Evolutionary conservation across 2,113 vertebrate species (phyloP).

Genomic region (Corythaeola cristata): DNA sequence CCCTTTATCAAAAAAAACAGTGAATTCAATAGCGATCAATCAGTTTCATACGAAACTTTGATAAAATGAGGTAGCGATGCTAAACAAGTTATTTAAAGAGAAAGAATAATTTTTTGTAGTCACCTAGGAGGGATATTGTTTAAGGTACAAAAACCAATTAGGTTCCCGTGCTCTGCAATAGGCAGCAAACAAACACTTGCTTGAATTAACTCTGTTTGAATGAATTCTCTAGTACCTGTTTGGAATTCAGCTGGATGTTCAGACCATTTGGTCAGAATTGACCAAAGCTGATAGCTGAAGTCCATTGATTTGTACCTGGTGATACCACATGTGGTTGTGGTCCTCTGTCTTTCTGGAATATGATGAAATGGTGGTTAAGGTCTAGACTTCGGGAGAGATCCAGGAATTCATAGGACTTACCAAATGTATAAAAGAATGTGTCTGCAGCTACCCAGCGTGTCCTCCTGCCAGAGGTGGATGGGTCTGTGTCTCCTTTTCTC

Average conservation of each 20-base stretch:
- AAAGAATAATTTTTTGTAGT: neutral
- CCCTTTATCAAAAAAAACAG: neutral
- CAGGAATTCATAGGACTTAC: neutral
- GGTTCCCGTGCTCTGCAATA: neutral
- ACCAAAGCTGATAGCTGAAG: neutral
- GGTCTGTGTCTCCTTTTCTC: neutral
- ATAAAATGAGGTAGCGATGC: neutral
- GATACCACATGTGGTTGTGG: neutral
- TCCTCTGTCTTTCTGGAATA: neutral
- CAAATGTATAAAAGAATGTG: neutral
- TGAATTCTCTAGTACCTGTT: neutral
- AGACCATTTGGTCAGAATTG: neutral
- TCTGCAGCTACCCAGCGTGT: neutral
- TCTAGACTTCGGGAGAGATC: neutral
- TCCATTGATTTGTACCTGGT: neutral
- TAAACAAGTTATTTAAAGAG: neutral
- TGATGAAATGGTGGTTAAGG: neutral
- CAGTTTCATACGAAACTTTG: neutral
- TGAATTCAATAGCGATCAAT: neutral
- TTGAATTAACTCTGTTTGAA: neutral
- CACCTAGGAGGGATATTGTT: neutral
- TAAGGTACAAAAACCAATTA: neutral
- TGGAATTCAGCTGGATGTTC: neutral
- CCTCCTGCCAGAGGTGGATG: neutral
- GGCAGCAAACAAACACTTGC: neutral